These are phyloP conservation scores for Myiozetetes cayanensis DNA, from an alignment of 2,113 vertebrate genomes.

Conservation along the genomic window DNA sequence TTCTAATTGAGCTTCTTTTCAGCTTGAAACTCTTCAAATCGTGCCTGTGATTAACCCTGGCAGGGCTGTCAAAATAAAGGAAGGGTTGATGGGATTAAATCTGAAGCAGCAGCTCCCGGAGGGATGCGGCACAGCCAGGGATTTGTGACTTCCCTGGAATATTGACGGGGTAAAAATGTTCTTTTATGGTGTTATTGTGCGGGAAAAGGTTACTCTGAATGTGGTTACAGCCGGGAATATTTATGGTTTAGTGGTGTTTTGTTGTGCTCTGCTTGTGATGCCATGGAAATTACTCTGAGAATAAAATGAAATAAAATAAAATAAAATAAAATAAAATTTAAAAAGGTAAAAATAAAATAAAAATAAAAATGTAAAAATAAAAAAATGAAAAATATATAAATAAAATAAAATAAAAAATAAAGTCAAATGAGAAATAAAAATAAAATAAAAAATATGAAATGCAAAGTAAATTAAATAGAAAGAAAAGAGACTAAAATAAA, in stretches of 20 bases:
- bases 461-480: no score
- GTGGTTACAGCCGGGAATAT: fast-evolving
- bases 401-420: no score
- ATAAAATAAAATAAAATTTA: no score
- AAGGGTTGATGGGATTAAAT: constrained; percentile 20
- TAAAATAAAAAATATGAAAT: no score
- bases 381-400: no score
- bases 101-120: background rate
- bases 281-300: background rate
- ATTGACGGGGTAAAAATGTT: background rate
- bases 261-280: background rate
- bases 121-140: background rate
- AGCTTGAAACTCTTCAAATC: background rate
- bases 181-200: background rate
- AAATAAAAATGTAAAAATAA: no score
- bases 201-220: background rate
- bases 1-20: constrained; percentile 24
- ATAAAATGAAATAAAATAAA: background rate
- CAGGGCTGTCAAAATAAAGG: constrained; percentile 47
- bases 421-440: no score
- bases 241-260: background rate
- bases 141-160: background rate
- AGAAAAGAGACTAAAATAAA: no score
- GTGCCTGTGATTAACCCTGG: background rate
- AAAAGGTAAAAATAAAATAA: no score